These are phyloP conservation scores for Schlechtendalia chinensis DNA, from an alignment of 1,140 invertebrate species.

Conservation along the genomic window DNA sequence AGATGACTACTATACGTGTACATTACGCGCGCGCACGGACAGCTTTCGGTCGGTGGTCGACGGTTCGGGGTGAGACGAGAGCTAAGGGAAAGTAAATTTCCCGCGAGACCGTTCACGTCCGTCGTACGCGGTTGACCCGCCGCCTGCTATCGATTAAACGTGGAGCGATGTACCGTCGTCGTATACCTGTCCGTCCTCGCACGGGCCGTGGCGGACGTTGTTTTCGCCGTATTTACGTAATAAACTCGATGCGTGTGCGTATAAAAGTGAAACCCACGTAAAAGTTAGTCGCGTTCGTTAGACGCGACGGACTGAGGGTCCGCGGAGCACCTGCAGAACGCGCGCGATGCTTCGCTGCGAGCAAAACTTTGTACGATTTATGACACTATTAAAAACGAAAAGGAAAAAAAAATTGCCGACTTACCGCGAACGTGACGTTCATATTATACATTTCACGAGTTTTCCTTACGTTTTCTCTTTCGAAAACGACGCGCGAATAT, in stretches of 20 bases:
- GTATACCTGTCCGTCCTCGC: neutral
- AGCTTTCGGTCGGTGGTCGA: too few species aligned
- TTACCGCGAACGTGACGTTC: too few species aligned
- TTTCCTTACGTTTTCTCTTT: too few species aligned
- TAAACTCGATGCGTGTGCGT: neutral
- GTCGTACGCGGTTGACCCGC: neutral
- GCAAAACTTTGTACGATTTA: slow-evolving; percentile 10
- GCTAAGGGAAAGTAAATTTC: neutral
- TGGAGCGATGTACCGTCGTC: too few species aligned
- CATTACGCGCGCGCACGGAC: too few species aligned
- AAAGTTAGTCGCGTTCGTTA: slow-evolving; percentile 4
- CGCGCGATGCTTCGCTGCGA: neutral
- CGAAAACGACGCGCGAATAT: too few species aligned
- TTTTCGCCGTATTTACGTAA: slow-evolving; percentile 28
- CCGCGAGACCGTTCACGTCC: slow-evolving; percentile 11
- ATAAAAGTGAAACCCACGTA: slow-evolving; percentile 15
- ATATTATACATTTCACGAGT: too few species aligned
- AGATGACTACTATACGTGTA: too few species aligned
- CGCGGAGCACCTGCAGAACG: neutral
- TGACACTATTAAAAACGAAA: neutral
- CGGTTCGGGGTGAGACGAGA: too few species aligned
- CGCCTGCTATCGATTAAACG: slow-evolving; percentile 16
- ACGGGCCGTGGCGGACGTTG: neutral
- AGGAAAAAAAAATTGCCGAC: neutral
- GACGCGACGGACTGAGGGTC: too few species aligned